Evolutionary conservation across 2,113 vertebrate species (phyloP), one percentile per base, ranked within the genome.

Genomic region (Bothrops jararaca): DNA sequence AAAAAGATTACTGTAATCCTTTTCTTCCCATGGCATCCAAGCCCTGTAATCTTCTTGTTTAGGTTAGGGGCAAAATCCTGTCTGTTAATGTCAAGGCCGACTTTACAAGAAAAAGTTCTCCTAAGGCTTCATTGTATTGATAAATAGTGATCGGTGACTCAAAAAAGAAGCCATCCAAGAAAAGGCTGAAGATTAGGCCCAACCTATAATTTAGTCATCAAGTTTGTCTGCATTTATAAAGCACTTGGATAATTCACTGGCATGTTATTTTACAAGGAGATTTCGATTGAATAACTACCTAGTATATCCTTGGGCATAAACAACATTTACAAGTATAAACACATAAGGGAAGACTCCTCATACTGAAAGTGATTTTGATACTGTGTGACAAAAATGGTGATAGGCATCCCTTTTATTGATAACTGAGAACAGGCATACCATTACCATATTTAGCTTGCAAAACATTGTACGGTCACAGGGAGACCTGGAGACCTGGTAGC

Each of bases 1-100:
- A 58, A 90, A 29, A 94, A 95, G 87, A 96, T 94, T 93, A 94
- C 57, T 42, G 48, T 92, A 96, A 97, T 95, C 92, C 90, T 94
- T 93, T 95, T 94, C 80, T 93, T 95, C 92, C 89, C 34, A 0
- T 88, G 92, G 91, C 93, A 95, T 60, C 93, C 86, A 57, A 94
- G 89, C 80, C 57, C n/a, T 88, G 11, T 92, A 95, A 97, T 96
- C 91, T 95, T 92, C 86, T 93, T 58, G 39, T 93, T 93, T 91
- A 52, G 56, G 91, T 94, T 95, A 93, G 91, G 92, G 93, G 64
- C 9, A 92, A 95, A 96, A 92, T 92, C 91, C 86, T 94, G 48
- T 80, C 86, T 88, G 48, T 91, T 94, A 95, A 92, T 85, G 91
- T 86, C 88, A 95, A 95, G 74, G 29, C 91, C 23, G 91, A 95